Conservation (phyloP, 30 jellyfish, hydroid and myxozoan genomes). For the Phacellophora camtschatica region DNA sequence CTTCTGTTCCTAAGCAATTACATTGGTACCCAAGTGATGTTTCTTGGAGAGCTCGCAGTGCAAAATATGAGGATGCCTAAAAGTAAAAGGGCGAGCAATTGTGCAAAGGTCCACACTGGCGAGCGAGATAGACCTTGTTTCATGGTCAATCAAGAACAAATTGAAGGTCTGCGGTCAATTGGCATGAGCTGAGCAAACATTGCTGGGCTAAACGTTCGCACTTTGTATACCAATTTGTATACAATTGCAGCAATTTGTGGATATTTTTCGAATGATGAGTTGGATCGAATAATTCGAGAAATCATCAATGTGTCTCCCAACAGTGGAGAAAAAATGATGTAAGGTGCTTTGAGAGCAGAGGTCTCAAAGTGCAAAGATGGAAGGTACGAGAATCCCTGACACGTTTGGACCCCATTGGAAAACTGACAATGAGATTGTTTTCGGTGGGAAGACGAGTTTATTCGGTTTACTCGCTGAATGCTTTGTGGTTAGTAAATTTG, state of each 20-base stretch:
- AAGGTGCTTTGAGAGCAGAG: constrained; percentile 29
- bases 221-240: constrained; percentile 18
- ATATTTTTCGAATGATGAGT: background rate
- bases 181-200: constrained; percentile 45
- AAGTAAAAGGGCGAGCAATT: background rate
- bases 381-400: constrained; percentile 37
- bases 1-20: background rate
- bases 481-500: too few species aligned
- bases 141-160: constrained; percentile 11
- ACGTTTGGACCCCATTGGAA: constrained; percentile 1
- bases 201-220: constrained; percentile 24
- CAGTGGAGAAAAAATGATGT: constrained; percentile 36
- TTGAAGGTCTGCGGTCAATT: constrained; percentile 60
- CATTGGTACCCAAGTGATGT: background rate
- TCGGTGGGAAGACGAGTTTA: background rate
- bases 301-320: constrained; percentile 10
- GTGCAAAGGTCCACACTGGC: constrained; percentile 25
- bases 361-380: constrained; percentile 33
- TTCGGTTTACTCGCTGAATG: constrained; percentile 1
- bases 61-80: background rate
- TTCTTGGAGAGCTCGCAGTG: background rate
- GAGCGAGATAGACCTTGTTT: constrained; percentile 51
- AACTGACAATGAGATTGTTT: background rate
- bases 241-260: too few species aligned
- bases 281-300: background rate